Conservation (phyloP, 2,113 vertebrate species). For the Petrocephalus microphthalmus region DNA sequence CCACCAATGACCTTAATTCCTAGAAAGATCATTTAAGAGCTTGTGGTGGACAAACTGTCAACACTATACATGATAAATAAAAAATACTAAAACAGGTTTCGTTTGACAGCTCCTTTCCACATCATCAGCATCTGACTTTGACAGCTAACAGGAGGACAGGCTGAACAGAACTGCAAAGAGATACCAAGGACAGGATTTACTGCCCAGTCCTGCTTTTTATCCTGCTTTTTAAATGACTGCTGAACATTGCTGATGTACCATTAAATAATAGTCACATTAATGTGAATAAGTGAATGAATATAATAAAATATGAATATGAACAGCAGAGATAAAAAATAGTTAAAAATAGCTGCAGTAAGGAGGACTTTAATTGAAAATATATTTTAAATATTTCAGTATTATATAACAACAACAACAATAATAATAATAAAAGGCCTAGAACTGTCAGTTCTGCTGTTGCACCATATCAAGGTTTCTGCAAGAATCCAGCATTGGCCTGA, state of each 20-base stretch:
- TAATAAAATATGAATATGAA: background rate
- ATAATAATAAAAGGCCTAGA: background rate
- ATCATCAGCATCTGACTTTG: background rate
- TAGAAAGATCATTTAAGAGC: slow-evolving; percentile 36
- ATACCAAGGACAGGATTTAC: background rate
- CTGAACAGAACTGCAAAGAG: background rate
- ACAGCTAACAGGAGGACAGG: background rate
- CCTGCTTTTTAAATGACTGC: background rate
- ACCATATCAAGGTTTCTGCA: background rate
- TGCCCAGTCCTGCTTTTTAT: background rate
- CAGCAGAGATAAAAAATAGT: background rate
- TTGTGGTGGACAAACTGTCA: background rate
- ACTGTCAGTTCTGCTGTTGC: background rate
- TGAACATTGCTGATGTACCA: background rate
- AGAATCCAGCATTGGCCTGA: background rate
- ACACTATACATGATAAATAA: background rate
- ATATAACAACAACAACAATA: background rate
- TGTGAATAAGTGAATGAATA: background rate
- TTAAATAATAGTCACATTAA: background rate
- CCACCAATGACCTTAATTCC: slow-evolving; percentile 87
- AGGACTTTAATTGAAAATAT: background rate
- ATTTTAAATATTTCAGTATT: background rate
- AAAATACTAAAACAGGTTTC: background rate
- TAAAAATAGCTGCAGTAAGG: background rate
- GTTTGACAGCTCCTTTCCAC: background rate